A percentile compares a stretch with the other conserved stretches of the same genome.
phyloP scores from a whole-genome alignment of 1,140 invertebrate species.

The Drosophila teissieri region DNA sequence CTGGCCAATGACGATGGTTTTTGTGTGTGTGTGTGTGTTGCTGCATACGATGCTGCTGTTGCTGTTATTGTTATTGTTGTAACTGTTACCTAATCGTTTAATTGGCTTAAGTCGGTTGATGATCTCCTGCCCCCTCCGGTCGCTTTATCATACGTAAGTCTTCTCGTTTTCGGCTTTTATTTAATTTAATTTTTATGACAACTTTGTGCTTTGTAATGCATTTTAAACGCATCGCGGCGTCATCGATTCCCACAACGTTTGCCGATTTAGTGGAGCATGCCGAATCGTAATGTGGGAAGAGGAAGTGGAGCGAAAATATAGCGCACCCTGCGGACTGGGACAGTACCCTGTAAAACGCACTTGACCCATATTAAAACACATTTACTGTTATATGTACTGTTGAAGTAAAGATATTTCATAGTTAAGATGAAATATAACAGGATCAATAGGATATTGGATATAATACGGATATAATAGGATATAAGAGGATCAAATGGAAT shows the following conservation, averaged over 20 bases:
- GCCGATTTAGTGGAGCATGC: constrained; percentile 66
- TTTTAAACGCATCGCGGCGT: constrained; percentile 67
- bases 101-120: constrained; percentile 76
- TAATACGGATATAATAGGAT: too few relatives aligned
- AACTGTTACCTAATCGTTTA: constrained; percentile 83
- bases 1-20: constrained; percentile 46
- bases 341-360: neutral
- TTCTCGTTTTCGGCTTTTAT: constrained; percentile 52
- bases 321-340: neutral
- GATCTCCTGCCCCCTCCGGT: constrained; percentile 12
- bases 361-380: too few relatives aligned
- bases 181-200: constrained; percentile 78
- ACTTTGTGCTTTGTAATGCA: constrained; percentile 75
- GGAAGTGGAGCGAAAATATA: constrained; percentile 18
- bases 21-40: constrained; percentile 9
- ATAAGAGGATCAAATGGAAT: too few relatives aligned
- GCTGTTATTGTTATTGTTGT: constrained; percentile 58
- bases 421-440: too few relatives aligned
- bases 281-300: constrained; percentile 15
- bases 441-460: too few relatives aligned
- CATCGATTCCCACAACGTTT: constrained; percentile 55
- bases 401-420: too few relatives aligned
- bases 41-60: constrained; percentile 39
- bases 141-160: constrained; percentile 14
- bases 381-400: too few relatives aligned